A percentile compares a stretch with the other conserved stretches of the same genome.
These are phyloP conservation scores for Sesia apiformis DNA, from an alignment of 2,888 invertebrate genomes.

Conservation along the genomic window DNA sequence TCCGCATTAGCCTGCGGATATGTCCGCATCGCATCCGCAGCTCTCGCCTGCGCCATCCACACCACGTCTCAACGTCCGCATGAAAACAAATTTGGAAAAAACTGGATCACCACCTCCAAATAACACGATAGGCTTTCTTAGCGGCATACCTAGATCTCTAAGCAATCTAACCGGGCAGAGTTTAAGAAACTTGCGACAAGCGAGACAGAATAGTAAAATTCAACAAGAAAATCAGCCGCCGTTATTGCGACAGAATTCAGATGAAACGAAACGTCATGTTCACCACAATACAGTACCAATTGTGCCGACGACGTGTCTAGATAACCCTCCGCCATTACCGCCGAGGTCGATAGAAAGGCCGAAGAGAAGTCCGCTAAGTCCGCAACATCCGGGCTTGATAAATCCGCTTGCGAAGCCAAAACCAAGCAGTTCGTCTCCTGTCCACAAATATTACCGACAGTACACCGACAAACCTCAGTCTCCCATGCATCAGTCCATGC, in stretches of 20 bases:
- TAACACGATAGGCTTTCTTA: conserved; percentile 46
- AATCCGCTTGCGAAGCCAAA: conserved; percentile 36
- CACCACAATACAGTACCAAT: conserved; percentile 53
- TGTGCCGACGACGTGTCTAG: conserved; percentile 58
- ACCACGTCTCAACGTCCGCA: conserved; percentile 17
- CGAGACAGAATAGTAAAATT: conserved; percentile 23
- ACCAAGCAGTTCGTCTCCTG: conserved; percentile 22
- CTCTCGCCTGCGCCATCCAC: conserved; percentile 13
- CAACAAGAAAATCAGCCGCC: conserved; percentile 39
- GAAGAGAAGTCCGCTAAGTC: conserved; percentile 31
- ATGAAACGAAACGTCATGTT: conserved; percentile 32
- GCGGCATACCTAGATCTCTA: conserved; percentile 58
- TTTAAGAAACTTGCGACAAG: conserved; percentile 43
- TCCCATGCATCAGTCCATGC: conserved; percentile 50
- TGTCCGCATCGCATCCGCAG: conserved; percentile 2
- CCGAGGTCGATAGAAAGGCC: conserved; percentile 45
- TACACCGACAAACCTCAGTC: conserved; percentile 19
- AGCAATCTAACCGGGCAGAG: conserved; percentile 67
- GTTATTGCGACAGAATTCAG: conserved; percentile 41
- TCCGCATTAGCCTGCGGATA: conserved; percentile 16
- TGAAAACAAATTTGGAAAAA: conserved; percentile 20
- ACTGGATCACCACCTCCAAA: conserved; percentile 16
- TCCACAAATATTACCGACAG: conserved; percentile 28
- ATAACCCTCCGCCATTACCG: conserved; percentile 56
- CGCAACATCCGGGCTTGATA: conserved; percentile 16